phyloP scores from a whole-genome alignment of 2,888 invertebrate species.

The Helleia helle region DNA sequence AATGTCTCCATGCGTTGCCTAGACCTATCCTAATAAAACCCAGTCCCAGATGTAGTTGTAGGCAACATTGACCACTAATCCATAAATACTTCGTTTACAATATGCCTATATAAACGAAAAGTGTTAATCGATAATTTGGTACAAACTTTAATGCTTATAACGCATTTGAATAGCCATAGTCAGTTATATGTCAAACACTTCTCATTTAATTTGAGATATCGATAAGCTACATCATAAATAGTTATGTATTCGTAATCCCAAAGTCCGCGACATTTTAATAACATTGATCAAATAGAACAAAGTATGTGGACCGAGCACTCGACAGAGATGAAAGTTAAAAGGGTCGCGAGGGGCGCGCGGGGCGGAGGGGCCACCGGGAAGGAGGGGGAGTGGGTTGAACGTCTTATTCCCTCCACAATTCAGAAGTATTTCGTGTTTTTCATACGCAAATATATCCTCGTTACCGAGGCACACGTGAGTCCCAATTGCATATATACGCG shows the following conservation, averaged over 20 bases:
- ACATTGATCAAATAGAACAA: conserved; percentile 75
- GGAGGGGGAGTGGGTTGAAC: conserved; percentile 63
- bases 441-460: conserved; percentile 75
- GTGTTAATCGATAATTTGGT: too few relatives aligned
- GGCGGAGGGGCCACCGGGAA: conserved; percentile 37
- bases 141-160: too few relatives aligned
- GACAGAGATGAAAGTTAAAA: conserved; percentile 75
- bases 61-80: too few relatives aligned
- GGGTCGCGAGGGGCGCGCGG: conserved; percentile 53
- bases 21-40: too few relatives aligned
- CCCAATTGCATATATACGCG: conserved; percentile 62
- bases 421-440: conserved; percentile 75
- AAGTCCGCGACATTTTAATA: conserved; percentile 71
- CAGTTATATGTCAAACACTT: conserved; percentile 1
- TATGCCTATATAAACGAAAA: too few relatives aligned
- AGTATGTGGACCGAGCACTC: conserved; percentile 74
- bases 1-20: too few relatives aligned
- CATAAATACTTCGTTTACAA: too few relatives aligned
- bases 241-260: conserved; percentile 66
- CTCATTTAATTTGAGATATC: neutral
- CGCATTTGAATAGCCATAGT: neutral
- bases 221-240: conserved; percentile 37
- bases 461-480: conserved; percentile 69
- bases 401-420: conserved; percentile 74
- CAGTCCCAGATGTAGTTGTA: too few relatives aligned